Evolutionary conservation across 2,797 vertebrate species (phyloP).

Genomic region (Neosalanx taihuensis): DNA sequence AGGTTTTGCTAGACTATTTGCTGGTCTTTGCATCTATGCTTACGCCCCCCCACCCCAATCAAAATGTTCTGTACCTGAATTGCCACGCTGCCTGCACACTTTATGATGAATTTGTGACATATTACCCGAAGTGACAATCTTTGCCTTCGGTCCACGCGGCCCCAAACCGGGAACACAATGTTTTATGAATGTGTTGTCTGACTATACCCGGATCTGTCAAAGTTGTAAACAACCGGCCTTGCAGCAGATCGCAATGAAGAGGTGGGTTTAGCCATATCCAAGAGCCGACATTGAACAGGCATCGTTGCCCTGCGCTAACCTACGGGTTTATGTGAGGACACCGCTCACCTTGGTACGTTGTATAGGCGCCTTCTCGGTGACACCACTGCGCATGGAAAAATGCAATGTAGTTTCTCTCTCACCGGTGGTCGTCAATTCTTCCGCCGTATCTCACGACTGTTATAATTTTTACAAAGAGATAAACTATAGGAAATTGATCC

Average conservation of each 20-base stretch:
- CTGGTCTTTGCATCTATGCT: not conserved
- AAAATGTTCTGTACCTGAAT: not conserved
- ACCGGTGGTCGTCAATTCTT: not conserved
- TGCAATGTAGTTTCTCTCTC: not conserved
- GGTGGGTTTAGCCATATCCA: too few relatives aligned
- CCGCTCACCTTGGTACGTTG: not conserved
- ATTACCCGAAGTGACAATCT: not conserved
- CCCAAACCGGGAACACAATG: not conserved
- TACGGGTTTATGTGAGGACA: not conserved
- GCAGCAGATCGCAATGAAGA: not conserved
- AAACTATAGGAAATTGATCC: slow-evolving; percentile 2
- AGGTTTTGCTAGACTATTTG: not conserved
- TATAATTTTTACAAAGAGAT: slow-evolving; percentile 1
- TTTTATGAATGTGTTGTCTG: not conserved
- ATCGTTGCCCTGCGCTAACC: not conserved
- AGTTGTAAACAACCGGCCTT: not conserved
- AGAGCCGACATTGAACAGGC: not conserved
- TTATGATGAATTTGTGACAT: not conserved
- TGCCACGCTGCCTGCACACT: not conserved
- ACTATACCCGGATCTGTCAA: not conserved
- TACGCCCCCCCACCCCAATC: not conserved
- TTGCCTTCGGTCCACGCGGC: not conserved
- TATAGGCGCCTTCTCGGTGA: not conserved
- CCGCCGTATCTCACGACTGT: not conserved
- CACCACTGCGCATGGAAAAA: slow-evolving; percentile 1